Evolutionary conservation across 2,113 vertebrate species (phyloP).

Genomic region (Aplodontia rufa): DNA sequence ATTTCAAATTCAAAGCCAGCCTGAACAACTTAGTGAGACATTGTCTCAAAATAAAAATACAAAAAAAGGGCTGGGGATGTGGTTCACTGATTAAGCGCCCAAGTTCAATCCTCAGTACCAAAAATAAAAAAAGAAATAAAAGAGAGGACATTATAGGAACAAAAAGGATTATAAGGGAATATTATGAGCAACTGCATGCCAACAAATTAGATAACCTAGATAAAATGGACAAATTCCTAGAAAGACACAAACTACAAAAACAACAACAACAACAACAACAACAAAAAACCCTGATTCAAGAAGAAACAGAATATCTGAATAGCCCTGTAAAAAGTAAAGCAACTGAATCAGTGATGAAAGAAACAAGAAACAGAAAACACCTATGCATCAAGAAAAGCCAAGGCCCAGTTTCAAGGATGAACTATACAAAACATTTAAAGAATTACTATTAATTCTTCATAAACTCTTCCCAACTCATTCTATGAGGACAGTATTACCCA

Average conservation of each 20-base stretch:
- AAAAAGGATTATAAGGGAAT: too few species aligned
- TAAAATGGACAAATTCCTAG: background rate
- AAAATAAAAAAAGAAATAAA: too few species aligned
- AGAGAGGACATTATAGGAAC: too few species aligned
- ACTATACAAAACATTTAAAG: background rate
- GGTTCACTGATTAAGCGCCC: too few species aligned
- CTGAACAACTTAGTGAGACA: too few species aligned
- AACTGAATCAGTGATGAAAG: background rate
- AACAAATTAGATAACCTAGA: background rate
- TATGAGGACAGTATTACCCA: background rate
- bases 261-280: too few species aligned
- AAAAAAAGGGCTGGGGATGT: too few species aligned
- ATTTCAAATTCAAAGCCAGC: too few species aligned
- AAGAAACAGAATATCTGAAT: background rate
- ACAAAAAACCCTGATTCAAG: too few species aligned
- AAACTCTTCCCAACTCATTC: background rate
- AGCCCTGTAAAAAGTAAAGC: background rate
- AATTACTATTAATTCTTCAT: background rate
- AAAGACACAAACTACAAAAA: background rate
- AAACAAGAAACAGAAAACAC: background rate
- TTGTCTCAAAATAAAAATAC: too few species aligned
- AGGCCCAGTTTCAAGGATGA: background rate
- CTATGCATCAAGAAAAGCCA: background rate
- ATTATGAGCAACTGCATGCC: background rate
- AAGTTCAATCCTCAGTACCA: too few species aligned